Percentiles rank a stretch among this genome's conserved stretches.
Conservation (phyloP, 1,140 invertebrate genomes). For the Conus betulinus region DNA sequence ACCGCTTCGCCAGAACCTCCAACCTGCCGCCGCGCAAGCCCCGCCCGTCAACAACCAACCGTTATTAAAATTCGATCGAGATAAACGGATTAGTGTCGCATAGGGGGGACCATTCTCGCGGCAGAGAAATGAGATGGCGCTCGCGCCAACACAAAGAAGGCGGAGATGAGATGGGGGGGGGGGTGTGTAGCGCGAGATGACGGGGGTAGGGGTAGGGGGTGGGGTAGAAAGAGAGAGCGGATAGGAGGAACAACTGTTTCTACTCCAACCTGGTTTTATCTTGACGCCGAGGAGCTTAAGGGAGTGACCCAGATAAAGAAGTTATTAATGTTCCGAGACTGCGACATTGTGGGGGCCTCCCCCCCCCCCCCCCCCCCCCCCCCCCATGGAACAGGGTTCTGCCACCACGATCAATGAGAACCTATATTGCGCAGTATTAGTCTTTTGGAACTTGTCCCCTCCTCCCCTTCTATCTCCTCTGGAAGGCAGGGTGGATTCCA, state of each 20-base stretch:
- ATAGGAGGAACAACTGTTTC: not conserved
- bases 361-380: too few relatives aligned
- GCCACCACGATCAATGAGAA: not conserved
- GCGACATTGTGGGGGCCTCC: not conserved
- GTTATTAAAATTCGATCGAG: constrained; percentile 30
- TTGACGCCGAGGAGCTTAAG: not conserved
- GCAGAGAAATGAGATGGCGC: constrained; percentile 11
- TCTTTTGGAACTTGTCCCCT: not conserved
- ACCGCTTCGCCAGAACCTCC: too few relatives aligned
- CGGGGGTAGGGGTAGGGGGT: too few relatives aligned
- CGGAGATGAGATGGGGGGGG: too few relatives aligned
- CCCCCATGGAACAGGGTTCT: not conserved
- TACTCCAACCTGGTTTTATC: not conserved
- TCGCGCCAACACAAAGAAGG: not conserved
- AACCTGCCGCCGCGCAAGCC: too few relatives aligned
- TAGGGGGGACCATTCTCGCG: not conserved
- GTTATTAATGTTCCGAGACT: constrained; percentile 14
- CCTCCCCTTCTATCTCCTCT: not conserved
- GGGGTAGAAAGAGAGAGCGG: not conserved
- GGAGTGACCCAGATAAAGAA: not conserved
- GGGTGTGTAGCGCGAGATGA: too few relatives aligned
- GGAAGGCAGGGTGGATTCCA: too few relatives aligned
- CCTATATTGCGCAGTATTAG: not conserved
- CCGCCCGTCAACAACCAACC: not conserved
- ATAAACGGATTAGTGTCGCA: constrained; percentile 14